phyloP scores from a whole-genome alignment of 1,140 invertebrate species.

The Pseudoatta argentina region DNA sequence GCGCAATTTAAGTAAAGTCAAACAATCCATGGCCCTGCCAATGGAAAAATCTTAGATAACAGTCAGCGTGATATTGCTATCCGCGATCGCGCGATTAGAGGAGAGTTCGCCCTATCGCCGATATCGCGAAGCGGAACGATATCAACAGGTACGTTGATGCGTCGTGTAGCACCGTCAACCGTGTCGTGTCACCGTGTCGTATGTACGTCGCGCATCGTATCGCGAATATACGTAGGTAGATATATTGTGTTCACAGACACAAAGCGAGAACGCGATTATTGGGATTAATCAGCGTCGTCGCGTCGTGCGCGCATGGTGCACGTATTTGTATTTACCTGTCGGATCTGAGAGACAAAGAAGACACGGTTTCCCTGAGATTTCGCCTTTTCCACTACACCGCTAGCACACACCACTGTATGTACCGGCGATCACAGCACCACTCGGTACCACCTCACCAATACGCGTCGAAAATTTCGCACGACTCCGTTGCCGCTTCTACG shows the following conservation, averaged over 20 bases:
- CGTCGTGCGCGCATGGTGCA: neutral
- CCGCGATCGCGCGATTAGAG: neutral
- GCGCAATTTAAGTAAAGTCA: neutral
- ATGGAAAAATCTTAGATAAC: slow-evolving; percentile 5
- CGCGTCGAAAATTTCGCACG: slow-evolving; percentile 34
- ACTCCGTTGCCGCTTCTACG: slow-evolving; percentile 1
- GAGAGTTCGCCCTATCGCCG: neutral
- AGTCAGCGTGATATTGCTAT: neutral
- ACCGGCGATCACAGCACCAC: slow-evolving; percentile 32
- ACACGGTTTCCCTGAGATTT: slow-evolving; percentile 17
- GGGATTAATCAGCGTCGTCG: neutral
- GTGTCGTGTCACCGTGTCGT: neutral
- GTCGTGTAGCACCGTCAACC: neutral
- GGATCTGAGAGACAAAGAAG: neutral
- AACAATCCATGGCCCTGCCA: neutral
- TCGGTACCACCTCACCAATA: slow-evolving; percentile 45
- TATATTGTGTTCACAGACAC: neutral
- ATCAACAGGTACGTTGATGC: slow-evolving; percentile 52
- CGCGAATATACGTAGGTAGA: no score
- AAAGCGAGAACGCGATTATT: slow-evolving; percentile 3
- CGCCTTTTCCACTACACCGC: slow-evolving; percentile 48
- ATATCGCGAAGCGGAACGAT: slow-evolving; percentile 31
- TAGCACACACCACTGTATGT: neutral
- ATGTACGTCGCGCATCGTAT: neutral
- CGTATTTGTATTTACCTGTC: slow-evolving; percentile 43